A percentile compares a stretch with the other conserved stretches of the same genome.
These are phyloP conservation scores for Calephelis nemesis DNA, from an alignment of 1,140 invertebrate genomes.

Conservation along the genomic window DNA sequence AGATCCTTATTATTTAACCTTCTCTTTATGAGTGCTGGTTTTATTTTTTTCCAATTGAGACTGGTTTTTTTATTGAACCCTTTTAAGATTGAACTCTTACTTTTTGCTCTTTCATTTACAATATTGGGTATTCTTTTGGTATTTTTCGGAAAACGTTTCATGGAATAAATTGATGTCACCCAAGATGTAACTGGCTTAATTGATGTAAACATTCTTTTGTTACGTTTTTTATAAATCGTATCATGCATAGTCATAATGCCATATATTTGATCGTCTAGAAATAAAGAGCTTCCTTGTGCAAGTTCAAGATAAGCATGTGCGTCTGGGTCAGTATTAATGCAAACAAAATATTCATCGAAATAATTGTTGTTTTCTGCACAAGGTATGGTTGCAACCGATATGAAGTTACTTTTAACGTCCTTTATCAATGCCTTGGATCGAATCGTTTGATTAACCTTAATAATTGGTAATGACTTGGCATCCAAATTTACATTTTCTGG, in stretches of 20 bases:
- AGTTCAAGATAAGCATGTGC: background rate
- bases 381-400: background rate
- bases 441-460: background rate
- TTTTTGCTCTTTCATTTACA: background rate
- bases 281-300: background rate
- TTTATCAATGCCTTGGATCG: background rate
- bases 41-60: background rate
- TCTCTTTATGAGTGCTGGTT: background rate
- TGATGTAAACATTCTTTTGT: background rate
- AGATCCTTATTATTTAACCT: background rate
- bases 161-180: background rate
- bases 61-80: background rate
- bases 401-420: background rate
- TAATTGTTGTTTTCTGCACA: background rate
- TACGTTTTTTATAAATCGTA: background rate
- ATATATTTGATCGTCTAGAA: background rate
- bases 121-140: background rate
- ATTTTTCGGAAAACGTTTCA: background rate
- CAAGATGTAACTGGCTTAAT: background rate
- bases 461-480: background rate
- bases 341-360: slow-evolving; percentile 1
- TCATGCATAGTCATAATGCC: background rate
- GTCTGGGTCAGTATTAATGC: background rate
- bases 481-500: background rate
- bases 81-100: background rate